Conservation (phyloP, 2,888 invertebrate genomes). For the Amphipyra tragopoginis region DNA sequence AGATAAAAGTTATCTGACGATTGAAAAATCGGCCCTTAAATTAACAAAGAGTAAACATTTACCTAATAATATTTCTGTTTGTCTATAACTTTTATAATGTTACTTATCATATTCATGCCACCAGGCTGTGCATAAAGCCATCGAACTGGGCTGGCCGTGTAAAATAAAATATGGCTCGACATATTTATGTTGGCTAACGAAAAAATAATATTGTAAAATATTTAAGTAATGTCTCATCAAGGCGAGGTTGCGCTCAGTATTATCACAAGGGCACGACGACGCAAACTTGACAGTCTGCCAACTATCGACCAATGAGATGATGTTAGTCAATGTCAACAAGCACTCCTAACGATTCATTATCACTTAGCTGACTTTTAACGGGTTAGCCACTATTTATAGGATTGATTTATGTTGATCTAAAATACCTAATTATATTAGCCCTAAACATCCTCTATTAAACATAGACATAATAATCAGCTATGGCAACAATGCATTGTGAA, state of each 20-base stretch:
- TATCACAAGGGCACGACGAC: constrained; percentile 70
- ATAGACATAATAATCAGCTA: too few relatives aligned
- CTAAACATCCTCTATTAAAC: too few relatives aligned
- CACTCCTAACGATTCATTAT: constrained; percentile 68
- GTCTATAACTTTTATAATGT: background rate
- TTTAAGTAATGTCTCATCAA: constrained; percentile 40
- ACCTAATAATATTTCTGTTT: too few relatives aligned
- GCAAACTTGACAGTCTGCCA: constrained; percentile 82
- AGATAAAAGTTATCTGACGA: too few relatives aligned
- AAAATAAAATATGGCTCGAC: constrained; percentile 5
- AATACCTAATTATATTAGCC: too few relatives aligned
- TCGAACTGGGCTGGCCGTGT: constrained; percentile 23
- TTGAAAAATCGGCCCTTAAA: too few relatives aligned
- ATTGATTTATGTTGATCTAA: background rate
- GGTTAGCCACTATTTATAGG: constrained; percentile 19
- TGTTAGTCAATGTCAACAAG: constrained; percentile 82
- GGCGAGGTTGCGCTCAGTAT: constrained; percentile 44
- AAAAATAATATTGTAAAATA: constrained; percentile 31
- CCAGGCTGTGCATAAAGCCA: constrained; percentile 20
- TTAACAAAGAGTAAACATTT: too few relatives aligned
- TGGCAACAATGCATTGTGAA: background rate
- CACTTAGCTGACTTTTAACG: constrained; percentile 55
- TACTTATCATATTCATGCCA: constrained; percentile 13
- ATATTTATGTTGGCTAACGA: constrained; percentile 15
- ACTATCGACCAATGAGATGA: constrained; percentile 78